Evolutionary conservation across 2,888 invertebrate species (phyloP).

Genomic region (Calameuta pallipes): DNA sequence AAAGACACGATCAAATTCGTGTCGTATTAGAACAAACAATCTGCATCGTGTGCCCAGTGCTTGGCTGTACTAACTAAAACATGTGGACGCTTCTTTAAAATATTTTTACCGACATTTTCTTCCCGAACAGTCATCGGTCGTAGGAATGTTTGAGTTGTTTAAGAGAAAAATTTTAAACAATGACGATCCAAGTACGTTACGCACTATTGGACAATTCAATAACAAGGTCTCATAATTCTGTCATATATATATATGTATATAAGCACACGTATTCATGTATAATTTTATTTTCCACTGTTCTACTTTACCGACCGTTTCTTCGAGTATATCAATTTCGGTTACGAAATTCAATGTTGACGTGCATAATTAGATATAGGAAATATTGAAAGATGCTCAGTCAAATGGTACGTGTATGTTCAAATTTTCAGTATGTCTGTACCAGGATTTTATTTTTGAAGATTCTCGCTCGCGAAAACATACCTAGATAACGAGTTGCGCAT

Average conservation of each 20-base stretch:
- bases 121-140: background rate
- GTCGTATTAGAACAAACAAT: background rate
- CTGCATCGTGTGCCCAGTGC: background rate
- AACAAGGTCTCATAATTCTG: background rate
- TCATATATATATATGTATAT: too few relatives aligned
- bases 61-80: background rate
- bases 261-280: too few relatives aligned
- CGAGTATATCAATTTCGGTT: background rate
- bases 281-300: background rate
- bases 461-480: background rate
- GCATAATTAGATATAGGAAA: background rate
- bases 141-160: background rate
- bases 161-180: background rate
- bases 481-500: background rate
- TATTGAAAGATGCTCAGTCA: background rate
- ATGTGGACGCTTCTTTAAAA: background rate
- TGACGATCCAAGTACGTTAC: background rate
- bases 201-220: background rate
- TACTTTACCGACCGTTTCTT: background rate
- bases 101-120: background rate
- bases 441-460: background rate
- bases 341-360: background rate
- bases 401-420: background rate
- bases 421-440: background rate
- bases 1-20: background rate